These are phyloP conservation scores for Gallinago undulata DNA, from an alignment of 2,113 vertebrate genomes.

Conservation along the genomic window DNA sequence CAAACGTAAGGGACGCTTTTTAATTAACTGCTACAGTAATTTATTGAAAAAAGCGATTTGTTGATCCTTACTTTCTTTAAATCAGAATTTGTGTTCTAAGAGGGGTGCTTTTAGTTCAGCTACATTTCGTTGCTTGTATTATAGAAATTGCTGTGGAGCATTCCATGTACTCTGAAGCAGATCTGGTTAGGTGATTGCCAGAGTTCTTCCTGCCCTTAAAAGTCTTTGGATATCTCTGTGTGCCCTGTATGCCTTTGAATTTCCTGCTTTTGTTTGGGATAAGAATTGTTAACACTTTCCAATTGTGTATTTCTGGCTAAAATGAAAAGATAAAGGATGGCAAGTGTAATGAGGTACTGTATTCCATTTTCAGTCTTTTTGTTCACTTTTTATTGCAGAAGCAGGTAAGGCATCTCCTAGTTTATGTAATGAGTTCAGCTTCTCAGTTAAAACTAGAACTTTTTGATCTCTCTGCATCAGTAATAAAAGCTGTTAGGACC, in stretches of 20 bases:
- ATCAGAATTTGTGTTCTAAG: not conserved
- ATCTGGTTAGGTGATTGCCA: not conserved
- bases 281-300: not conserved
- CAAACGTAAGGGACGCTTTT: not conserved
- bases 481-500: not conserved
- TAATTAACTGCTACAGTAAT: conserved; percentile 26
- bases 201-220: not conserved
- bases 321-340: not conserved
- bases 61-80: not conserved
- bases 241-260: not conserved
- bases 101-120: not conserved
- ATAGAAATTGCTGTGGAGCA: not conserved
- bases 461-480: not conserved
- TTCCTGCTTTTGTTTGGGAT: not conserved
- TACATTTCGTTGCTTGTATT: not conserved
- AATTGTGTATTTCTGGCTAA: not conserved
- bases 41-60: conserved; percentile 15
- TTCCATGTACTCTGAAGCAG: not conserved
- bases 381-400: not conserved
- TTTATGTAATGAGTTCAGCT: not conserved
- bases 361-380: not conserved
- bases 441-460: not conserved
- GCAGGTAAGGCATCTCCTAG: not conserved
- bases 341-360: not conserved
- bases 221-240: not conserved